Evolutionary conservation across 2,888 invertebrate species (phyloP), one percentile per base, ranked within the genome.

Genomic region (Epinotia bilunana): DNA sequence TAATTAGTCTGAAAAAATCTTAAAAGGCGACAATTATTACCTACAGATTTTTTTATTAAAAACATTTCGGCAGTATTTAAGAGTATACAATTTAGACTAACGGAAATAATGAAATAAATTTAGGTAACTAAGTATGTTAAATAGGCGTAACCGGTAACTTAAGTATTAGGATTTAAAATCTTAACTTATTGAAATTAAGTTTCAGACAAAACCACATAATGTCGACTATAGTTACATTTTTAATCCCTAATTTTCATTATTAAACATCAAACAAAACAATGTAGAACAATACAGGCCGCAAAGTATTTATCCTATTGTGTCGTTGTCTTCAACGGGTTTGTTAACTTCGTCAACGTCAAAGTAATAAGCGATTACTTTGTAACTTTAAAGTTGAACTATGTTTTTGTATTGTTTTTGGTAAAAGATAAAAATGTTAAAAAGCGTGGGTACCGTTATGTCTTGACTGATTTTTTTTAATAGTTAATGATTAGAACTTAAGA

Each of bases 341-440:
- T 23, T 74, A 53, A 73, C 46, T 62, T 57, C 53, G 53, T 61
- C 62, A 69, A 16, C 43, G 62, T 20, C 39, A 43, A 33, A 46
- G 9, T 61, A 61, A 68, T 43, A 43, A n/a, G 39, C 7, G 61
- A 57, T 68, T 62, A 62, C n/a, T 57, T 49, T 53, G 23, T 23
- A 33, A 43, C 16, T 68, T 68, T 68, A 70, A 63, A 53, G 53
- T 71, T 18, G 63, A 23, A 63, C 23, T 64, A 72, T 63, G n/a
- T 13, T 18, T 57, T 58, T 55, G 55, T 72, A 28, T 57, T 63
- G 63, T 63, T 64, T 49, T 64, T 57, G 33, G 18, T 55, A 71
- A 78, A 70, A 73, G 77, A 78, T 79, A 76, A 75, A 71, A 76
- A 75, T 76, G 65, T 69, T 43, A 63, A 72, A 67, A 62, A 20